Evolutionary conservation across 2,797 vertebrate species (phyloP).

Genomic region (Coilia nasus): DNA sequence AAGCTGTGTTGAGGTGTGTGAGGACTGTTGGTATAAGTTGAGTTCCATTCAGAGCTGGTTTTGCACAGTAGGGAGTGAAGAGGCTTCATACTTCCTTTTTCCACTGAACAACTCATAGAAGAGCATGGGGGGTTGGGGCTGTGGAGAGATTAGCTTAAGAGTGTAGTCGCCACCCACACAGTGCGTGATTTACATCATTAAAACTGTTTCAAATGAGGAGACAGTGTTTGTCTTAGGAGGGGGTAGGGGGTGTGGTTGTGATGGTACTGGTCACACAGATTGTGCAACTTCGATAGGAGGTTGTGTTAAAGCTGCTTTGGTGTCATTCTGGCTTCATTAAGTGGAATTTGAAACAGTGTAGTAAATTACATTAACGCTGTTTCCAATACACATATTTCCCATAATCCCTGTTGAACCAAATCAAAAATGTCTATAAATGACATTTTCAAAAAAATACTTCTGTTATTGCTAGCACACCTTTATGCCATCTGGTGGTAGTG

Average conservation of each 20-base stretch:
- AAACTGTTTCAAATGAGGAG: neutral
- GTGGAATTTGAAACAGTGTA: too few species aligned
- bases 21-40: neutral
- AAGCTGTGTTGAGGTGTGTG: too few species aligned
- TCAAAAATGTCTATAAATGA: too few species aligned
- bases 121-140: neutral
- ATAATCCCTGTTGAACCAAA: too few species aligned
- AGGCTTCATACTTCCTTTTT: slow-evolving; percentile 13
- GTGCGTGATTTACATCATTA: neutral
- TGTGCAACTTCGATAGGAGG: neutral
- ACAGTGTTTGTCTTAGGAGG: neutral
- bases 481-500: too few species aligned
- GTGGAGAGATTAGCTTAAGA: neutral
- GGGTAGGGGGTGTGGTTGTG: neutral
- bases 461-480: too few species aligned
- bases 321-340: neutral
- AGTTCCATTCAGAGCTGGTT: neutral
- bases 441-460: too few species aligned
- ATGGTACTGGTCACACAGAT: neutral
- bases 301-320: neutral
- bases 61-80: neutral
- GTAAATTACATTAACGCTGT: too few species aligned
- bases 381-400: too few species aligned
- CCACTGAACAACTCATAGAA: neutral
- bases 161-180: neutral